These are phyloP conservation scores for Caenorhabditis doughertyi DNA, from an alignment of 2,888 invertebrate species.

Conservation along the genomic window DNA sequence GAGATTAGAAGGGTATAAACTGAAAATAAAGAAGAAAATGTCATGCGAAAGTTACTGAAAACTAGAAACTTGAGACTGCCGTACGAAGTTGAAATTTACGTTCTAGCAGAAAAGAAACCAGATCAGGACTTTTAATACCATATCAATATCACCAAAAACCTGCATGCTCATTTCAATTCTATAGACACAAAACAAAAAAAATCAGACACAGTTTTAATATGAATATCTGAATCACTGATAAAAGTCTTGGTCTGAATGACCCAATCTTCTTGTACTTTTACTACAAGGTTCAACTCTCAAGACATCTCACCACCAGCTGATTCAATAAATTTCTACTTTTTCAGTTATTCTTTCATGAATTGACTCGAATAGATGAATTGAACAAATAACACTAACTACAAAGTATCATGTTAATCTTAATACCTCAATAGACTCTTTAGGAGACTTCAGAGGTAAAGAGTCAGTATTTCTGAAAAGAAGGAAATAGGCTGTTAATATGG, in stretches of 20 bases:
- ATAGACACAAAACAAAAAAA: too few relatives aligned
- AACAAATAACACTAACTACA: slow-evolving; percentile 28
- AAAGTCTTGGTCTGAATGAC: neutral
- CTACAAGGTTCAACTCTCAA: neutral
- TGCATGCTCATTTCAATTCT: too few relatives aligned
- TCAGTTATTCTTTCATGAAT: neutral
- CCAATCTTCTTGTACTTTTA: neutral
- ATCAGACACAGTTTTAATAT: too few relatives aligned
- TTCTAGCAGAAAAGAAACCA: too few relatives aligned
- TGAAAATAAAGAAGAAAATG: too few relatives aligned
- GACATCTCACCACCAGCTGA: neutral
- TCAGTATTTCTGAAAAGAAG: neutral
- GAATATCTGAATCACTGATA: too few relatives aligned
- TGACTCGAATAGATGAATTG: neutral
- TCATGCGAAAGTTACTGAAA: too few relatives aligned
- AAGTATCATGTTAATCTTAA: slow-evolving; percentile 7
- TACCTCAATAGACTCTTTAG: slow-evolving; percentile 1
- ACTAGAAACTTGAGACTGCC: too few relatives aligned
- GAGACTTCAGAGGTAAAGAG: neutral
- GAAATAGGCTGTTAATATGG: slow-evolving; percentile 11
- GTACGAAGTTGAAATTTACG: too few relatives aligned
- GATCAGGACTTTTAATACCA: too few relatives aligned
- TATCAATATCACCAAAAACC: too few relatives aligned
- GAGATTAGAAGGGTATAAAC: too few relatives aligned
- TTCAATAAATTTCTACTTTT: neutral